Evolutionary conservation across 2,797 vertebrate species (phyloP).

Genomic region (Pseudopleuronectes americanus): DNA sequence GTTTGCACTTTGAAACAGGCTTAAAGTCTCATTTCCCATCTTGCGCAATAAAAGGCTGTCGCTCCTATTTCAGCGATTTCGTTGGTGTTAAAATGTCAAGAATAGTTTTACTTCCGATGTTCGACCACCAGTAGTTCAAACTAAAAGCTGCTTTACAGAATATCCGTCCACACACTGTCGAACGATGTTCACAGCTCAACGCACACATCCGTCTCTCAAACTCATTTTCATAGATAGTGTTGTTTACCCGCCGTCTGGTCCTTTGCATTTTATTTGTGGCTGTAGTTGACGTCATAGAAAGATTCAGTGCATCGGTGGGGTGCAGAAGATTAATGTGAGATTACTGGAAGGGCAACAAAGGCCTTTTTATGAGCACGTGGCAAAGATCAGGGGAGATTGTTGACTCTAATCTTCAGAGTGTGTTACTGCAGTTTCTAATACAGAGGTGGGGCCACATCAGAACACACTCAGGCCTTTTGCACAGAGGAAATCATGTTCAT

Average conservation of each 20-base stretch:
- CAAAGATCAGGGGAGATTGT: constrained; percentile 34
- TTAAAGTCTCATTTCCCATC: constrained; percentile 49
- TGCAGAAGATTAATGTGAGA: constrained; percentile 41
- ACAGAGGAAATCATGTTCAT: neutral
- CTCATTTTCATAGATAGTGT: constrained; percentile 54
- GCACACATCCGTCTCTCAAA: neutral
- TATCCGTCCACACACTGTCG: neutral
- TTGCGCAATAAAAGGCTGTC: constrained; percentile 51
- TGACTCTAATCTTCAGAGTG: neutral
- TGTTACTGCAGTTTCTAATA: neutral
- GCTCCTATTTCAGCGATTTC: constrained; percentile 22
- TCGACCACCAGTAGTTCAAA: neutral
- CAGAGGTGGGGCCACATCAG: too few relatives aligned
- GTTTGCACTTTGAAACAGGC: constrained; percentile 28
- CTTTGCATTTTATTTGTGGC: constrained; percentile 61
- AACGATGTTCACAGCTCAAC: neutral
- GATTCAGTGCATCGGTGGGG: neutral
- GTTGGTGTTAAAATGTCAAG: constrained; percentile 1
- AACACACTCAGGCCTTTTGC: too few relatives aligned
- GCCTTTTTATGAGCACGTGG: constrained; percentile 32
- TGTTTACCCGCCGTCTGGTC: neutral
- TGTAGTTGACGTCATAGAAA: constrained; percentile 15
- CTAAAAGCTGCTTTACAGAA: neutral
- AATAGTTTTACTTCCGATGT: neutral
- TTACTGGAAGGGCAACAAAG: constrained; percentile 36